These are phyloP conservation scores for zebrafish (Danio rerio) DNA, from an alignment of 2,113 vertebrate species.

Conservation along the genomic window DNA sequence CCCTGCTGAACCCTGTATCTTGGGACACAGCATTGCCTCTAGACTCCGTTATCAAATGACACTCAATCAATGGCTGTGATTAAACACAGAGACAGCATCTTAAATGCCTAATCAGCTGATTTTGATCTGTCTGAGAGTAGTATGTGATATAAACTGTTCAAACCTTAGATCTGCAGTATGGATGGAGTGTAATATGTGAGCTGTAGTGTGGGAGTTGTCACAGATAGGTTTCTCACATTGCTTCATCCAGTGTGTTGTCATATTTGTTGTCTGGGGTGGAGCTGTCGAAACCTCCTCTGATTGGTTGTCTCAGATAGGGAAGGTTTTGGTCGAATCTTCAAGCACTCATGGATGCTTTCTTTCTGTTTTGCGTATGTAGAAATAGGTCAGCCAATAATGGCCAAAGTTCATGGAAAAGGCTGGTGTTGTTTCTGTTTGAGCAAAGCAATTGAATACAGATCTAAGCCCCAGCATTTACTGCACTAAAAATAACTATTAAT, in stretches of 20 bases:
- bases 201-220: background rate
- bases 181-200: background rate
- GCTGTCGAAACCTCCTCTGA: conserved; percentile 5
- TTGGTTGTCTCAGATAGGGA: conserved; percentile 20
- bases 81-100: background rate
- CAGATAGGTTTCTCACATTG: background rate
- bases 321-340: background rate
- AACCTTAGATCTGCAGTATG: background rate
- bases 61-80: background rate
- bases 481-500: too few species aligned
- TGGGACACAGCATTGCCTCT: background rate
- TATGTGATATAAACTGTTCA: background rate
- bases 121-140: background rate
- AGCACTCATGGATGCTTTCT: background rate
- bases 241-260: conserved; percentile 9
- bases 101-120: background rate
- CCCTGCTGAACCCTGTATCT: background rate
- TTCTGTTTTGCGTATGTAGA: background rate
- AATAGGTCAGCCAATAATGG: conserved; percentile 30
- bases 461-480: too few species aligned
- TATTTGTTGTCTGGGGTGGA: background rate
- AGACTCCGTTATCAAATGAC: background rate
- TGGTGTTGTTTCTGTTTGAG: too few species aligned
- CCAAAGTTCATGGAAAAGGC: background rate
- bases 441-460: too few species aligned